phyloP scores from a whole-genome alignment of 2,797 vertebrate species.

The Huso huso region DNA sequence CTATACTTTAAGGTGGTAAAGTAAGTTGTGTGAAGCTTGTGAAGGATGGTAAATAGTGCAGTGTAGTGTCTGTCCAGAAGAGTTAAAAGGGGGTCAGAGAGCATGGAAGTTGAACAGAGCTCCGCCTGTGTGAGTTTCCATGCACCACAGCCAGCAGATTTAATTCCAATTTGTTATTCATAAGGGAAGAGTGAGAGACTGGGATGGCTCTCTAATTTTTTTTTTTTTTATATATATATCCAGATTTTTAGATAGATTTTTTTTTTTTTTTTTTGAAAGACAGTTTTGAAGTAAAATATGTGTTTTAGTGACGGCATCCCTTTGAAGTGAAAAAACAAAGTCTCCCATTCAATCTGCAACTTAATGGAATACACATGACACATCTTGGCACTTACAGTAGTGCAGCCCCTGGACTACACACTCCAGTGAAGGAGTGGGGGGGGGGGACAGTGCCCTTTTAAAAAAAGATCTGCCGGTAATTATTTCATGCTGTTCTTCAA shows the following conservation, averaged over 20 bases:
- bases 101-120: slow-evolving; percentile 38
- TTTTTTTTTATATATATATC: no score
- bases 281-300: no score
- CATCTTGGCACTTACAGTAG: slow-evolving; percentile 32
- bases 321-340: slow-evolving; percentile 72
- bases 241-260: no score
- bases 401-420: slow-evolving; percentile 21
- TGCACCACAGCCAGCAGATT: slow-evolving; percentile 53
- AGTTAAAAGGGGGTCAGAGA: slow-evolving; percentile 30
- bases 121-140: slow-evolving; percentile 44
- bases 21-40: no score
- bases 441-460: slow-evolving; percentile 28
- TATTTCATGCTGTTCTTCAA: slow-evolving; percentile 55
- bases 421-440: slow-evolving; percentile 32
- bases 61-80: neutral
- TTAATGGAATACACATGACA: slow-evolving; percentile 65
- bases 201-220: slow-evolving; percentile 54
- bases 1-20: no score
- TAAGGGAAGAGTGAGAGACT: slow-evolving; percentile 49
- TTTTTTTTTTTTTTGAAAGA: no score
- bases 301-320: slow-evolving; percentile 30
- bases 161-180: slow-evolving; percentile 71
- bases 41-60: no score
- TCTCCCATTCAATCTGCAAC: slow-evolving; percentile 61
- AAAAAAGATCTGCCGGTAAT: slow-evolving; percentile 47